Conservation (phyloP, 2,888 invertebrate species). For the Exocentrus adspersus region DNA sequence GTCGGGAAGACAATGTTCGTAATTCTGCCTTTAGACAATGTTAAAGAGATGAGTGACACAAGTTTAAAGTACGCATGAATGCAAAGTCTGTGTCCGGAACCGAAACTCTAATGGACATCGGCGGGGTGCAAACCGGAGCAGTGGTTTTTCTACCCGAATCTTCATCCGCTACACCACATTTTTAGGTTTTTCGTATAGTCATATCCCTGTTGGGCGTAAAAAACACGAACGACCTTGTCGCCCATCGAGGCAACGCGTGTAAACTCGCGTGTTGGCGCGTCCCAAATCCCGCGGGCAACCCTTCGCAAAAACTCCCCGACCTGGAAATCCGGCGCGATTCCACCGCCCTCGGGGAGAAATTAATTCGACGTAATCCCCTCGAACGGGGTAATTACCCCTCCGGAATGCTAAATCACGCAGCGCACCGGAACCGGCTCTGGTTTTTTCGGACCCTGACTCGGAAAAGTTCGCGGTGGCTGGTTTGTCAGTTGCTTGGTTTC, state of each 20-base stretch:
- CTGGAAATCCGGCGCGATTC: neutral
- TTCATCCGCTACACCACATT: too few species aligned
- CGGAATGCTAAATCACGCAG: neutral
- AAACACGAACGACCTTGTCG: too few species aligned
- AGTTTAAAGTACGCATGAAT: too few species aligned
- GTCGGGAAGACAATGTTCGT: too few species aligned
- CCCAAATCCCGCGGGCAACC: neutral
- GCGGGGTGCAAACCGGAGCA: too few species aligned
- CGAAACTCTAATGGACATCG: too few species aligned
- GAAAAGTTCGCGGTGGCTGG: slow-evolving; percentile 1
- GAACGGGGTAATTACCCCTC: slow-evolving; percentile 34
- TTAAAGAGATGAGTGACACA: too few species aligned
- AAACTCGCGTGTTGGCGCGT: neutral
- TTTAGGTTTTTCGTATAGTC: too few species aligned
- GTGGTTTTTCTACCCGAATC: too few species aligned
- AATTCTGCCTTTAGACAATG: too few species aligned
- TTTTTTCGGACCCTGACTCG: slow-evolving; percentile 2
- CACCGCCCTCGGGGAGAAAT: slow-evolving; percentile 3
- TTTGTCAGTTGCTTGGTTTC: slow-evolving; percentile 15
- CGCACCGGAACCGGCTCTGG: neutral
- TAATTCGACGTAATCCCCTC: slow-evolving; percentile 30
- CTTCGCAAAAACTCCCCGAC: neutral
- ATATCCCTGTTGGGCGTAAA: too few species aligned
- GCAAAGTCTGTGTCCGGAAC: too few species aligned
- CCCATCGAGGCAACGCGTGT: neutral